Evolutionary conservation across 2,888 invertebrate genomes (phyloP), one percentile per base, ranked within the genome.

Genomic region (Lochmaea crataegi): DNA sequence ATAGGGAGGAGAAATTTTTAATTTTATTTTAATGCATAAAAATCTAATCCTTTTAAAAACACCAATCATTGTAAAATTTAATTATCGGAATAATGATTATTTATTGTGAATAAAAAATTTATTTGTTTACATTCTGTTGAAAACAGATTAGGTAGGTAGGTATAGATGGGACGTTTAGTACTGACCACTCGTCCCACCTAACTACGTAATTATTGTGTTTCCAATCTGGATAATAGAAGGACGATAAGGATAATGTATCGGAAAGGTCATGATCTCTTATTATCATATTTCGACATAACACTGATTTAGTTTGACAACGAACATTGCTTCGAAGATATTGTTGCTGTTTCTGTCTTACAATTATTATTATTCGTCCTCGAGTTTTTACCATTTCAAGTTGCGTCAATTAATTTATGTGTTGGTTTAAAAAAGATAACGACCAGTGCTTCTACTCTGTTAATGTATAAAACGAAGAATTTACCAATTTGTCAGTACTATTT

Each of bases 191-290:
- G 45, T 45, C 45, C 12, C 14, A 45, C 45, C 22, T 22, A 22
- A 22, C 22, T 22, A 22, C 32, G 32, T 32, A 32, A 32, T n/a
- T 48, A 48, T n/a, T 5, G 48, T 6, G 5, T 48, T 48, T 12
- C 56, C 14, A 63, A 14, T 57, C 10, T 41, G 57, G 53, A 68
- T 68, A 69, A 65, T 48, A 53, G 42, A 51, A 53, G 42, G 42
- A 68, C 71, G 77, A 77, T 75, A 73, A 77, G 70, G 58, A 65
- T 74, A 79, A 60, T 72, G 16, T 71, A 75, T 77, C 68, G 72
- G 68, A 71, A 77, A 79, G 81, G 79, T 81, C 81, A 75, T 77
- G 81, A 79, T 79, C 80, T 73, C 65, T 67, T 61, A 81, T 80
- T 80, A 81, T 81, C 80, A 76, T 78, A 80, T 79, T 80, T 78